These are phyloP conservation scores for Todiramphus chloris DNA, from an alignment of 2,113 vertebrate species.

Conservation along the genomic window DNA sequence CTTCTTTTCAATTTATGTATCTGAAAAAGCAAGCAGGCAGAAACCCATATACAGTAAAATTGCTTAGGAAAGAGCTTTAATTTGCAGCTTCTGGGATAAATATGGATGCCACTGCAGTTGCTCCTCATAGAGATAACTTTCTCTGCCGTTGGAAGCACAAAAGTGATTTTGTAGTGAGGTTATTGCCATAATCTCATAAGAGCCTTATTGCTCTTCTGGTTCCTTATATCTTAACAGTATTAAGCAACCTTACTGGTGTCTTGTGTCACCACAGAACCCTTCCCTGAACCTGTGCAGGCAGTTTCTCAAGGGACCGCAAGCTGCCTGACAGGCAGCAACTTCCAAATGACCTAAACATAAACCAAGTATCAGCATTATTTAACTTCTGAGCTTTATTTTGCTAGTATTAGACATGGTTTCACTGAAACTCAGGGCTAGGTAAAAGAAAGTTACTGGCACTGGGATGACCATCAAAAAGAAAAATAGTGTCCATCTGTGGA, in stretches of 20 bases:
- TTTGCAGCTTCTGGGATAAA: background rate
- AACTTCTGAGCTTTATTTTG: background rate
- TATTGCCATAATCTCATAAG: background rate
- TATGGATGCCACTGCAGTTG: background rate
- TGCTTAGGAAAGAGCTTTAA: background rate
- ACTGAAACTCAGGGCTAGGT: background rate
- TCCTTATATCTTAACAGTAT: background rate
- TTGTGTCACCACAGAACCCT: background rate
- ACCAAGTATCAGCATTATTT: background rate
- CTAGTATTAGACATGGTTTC: background rate
- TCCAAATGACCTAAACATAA: background rate
- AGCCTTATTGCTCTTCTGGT: background rate
- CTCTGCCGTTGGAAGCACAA: background rate
- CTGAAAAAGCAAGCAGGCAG: background rate
- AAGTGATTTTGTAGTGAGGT: background rate
- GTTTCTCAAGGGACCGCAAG: background rate
- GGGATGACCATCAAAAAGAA: background rate
- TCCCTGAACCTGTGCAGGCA: background rate
- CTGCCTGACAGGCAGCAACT: background rate
- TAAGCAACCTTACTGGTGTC: background rate
- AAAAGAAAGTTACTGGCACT: background rate
- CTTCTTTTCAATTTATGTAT: accelerated
- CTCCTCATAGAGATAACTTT: background rate
- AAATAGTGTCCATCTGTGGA: background rate
- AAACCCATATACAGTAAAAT: background rate